Percentiles rank a stretch among this genome's conserved stretches.
These are phyloP conservation scores for Candidula unifasciata DNA, from an alignment of 2,888 invertebrate species.

Conservation along the genomic window DNA sequence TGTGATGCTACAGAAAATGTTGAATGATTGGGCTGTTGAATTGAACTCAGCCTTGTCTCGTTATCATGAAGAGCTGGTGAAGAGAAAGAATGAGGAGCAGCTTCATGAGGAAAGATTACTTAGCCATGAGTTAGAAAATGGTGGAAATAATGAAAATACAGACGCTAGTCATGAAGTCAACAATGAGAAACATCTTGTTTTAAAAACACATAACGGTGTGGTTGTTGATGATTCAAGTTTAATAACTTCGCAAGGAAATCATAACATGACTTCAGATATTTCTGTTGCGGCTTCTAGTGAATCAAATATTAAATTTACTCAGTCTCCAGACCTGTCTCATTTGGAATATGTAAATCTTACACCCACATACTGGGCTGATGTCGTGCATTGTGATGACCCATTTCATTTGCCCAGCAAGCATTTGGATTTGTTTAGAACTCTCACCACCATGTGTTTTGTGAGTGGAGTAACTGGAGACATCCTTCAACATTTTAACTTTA, in stretches of 20 bases:
- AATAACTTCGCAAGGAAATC: background rate
- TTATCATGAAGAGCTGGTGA: conserved; percentile 53
- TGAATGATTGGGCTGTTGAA: conserved; percentile 62
- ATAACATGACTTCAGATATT: background rate
- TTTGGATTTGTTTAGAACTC: conserved; percentile 57
- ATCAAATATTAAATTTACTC: background rate
- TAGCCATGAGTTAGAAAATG: background rate
- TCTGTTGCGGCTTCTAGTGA: too few relatives aligned
- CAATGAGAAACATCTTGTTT: background rate
- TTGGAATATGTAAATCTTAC: background rate
- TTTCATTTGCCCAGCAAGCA: conserved; percentile 58
- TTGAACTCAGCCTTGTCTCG: conserved; percentile 59
- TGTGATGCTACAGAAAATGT: conserved; percentile 50
- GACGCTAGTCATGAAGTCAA: background rate
- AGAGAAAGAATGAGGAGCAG: conserved; percentile 19
- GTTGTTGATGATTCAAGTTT: background rate
- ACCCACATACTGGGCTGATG: conserved; percentile 51
- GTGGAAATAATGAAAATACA: background rate
- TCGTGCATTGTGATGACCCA: conserved; percentile 64
- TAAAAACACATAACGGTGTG: background rate
- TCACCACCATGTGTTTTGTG: conserved; percentile 65
- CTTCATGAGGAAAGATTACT: background rate
- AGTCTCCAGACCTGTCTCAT: background rate
- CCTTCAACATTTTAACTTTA: conserved; percentile 36
- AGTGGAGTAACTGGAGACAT: conserved; percentile 63